Base-by-base conservation (phyloP, 2,888 invertebrate species). In the Orthosia incerta region DNA sequence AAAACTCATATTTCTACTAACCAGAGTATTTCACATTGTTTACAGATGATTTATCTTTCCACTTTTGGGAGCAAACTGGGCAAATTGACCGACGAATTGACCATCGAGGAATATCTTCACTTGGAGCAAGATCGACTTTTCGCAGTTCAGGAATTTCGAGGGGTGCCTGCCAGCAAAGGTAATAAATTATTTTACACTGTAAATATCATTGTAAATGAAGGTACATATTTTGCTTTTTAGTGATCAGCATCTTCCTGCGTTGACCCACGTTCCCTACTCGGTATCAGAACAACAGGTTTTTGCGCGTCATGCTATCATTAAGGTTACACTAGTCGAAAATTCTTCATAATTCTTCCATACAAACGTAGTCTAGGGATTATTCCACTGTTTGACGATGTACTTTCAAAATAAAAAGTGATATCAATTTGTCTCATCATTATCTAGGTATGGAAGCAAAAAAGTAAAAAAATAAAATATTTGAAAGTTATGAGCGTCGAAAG, bases 11-110 rank as follows among this genome's bases (percentile, higher is more conserved):
- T 39, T 9, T 9, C 9, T 9, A 39, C 39, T 39, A 84, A 95
- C 96, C 96, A 48, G 96, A 96, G 87, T 90, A 90, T 87, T 94
- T 95, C 26, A 96, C 90, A 62, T 93, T 95, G 4, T 72, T 85
- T 66, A 96, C 91, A 16, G 93, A 91, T 76, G 92, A 95, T 65
- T 92, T 89, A 77, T 96, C 96, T 75, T 82, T 93, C 96, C 96
- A 96, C 81, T 95, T 96, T 76, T 95, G 94, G 0, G 96, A 96
- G 85, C 96, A 96, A 53, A 95, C 96, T 0, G 96, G 96, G 74
- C 96, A 96, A n/a, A 94, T 87, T 0, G 95, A 92, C 3, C 95
- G 93, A 4, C 96, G 93, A 66, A 96, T 94, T 3, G 96, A 96
- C 95, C 95, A 96, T 15, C 92, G 91, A 12, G 94, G 96, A 15